These are phyloP conservation scores for Drosophila teissieri DNA, from an alignment of 1,140 invertebrate genomes.

Conservation along the genomic window DNA sequence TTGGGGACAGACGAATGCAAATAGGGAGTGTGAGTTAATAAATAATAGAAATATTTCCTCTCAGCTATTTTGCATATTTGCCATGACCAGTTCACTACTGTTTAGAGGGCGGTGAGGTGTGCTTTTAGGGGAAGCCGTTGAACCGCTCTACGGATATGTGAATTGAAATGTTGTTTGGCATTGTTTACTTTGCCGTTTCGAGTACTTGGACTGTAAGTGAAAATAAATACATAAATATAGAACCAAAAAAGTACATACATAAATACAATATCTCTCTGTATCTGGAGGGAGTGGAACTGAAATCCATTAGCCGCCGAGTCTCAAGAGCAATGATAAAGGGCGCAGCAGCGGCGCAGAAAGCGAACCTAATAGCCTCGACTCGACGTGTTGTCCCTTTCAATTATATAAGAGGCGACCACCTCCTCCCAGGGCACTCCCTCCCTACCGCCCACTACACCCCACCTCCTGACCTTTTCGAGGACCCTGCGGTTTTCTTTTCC, in stretches of 20 bases:
- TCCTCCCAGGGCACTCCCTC: constrained; percentile 16
- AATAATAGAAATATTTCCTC: constrained; percentile 78
- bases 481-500: constrained; percentile 41
- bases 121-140: constrained; percentile 17
- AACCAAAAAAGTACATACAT: constrained; percentile 25
- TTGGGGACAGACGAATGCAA: constrained; percentile 47
- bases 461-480: constrained; percentile 12
- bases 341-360: constrained; percentile 22
- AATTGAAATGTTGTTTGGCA: constrained; percentile 48
- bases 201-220: constrained; percentile 73
- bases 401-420: constrained; percentile 59
- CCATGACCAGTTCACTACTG: constrained; percentile 16
- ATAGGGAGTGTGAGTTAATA: constrained; percentile 70
- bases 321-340: constrained; percentile 76
- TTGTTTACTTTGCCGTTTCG: constrained; percentile 58
- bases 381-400: constrained; percentile 83
- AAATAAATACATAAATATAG: constrained; percentile 74
- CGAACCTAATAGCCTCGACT: constrained; percentile 77
- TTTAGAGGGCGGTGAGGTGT: constrained; percentile 3
- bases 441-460: constrained; percentile 2
- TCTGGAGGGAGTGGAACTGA: constrained; percentile 28
- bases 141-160: constrained; percentile 46
- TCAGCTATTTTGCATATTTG: constrained; percentile 77
- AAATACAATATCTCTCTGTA: constrained; percentile 26
- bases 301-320: constrained; percentile 76